Percentiles rank a stretch among this genome's conserved stretches.
Conservation (phyloP, 1,140 invertebrate genomes). For the Helicoverpa armigera region DNA sequence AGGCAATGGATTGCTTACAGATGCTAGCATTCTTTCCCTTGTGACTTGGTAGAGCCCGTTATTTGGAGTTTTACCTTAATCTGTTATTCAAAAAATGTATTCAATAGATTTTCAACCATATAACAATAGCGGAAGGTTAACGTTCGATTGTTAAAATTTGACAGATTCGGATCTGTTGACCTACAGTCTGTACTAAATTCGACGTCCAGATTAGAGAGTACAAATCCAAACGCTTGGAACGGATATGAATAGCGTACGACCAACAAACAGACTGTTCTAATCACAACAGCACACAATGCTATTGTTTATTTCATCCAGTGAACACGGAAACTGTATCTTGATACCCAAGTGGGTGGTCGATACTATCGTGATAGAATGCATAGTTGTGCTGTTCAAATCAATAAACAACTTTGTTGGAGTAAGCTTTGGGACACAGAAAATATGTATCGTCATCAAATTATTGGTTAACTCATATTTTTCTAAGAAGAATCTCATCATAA, state of each 20-base stretch:
- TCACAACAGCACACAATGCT: constrained; percentile 81
- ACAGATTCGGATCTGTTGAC: too few relatives aligned
- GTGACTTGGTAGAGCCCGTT: not conserved
- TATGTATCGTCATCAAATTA: not conserved
- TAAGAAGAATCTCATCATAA: too few relatives aligned
- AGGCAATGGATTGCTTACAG: not conserved
- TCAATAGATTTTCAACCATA: too few relatives aligned
- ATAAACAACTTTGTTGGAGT: constrained; percentile 9
- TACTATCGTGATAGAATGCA: constrained; percentile 35
- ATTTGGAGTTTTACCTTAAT: too few relatives aligned
- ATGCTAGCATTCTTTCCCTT: not conserved
- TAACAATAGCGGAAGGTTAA: too few relatives aligned
- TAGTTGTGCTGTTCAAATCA: not conserved
- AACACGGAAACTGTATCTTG: constrained; percentile 62
- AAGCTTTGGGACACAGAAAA: not conserved
- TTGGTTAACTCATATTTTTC: not conserved
- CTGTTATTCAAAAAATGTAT: too few relatives aligned
- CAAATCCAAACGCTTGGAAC: constrained; percentile 52
- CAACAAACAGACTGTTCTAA: constrained; percentile 78
- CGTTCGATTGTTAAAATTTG: too few relatives aligned
- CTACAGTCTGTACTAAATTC: not conserved
- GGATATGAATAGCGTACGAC: constrained; percentile 73
- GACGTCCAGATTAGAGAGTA: constrained; percentile 34
- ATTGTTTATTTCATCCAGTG: constrained; percentile 79
- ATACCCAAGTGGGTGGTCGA: constrained; percentile 70